phyloP scores from a whole-genome alignment of 2,888 invertebrate species.

The Drosophila macrospina region DNA sequence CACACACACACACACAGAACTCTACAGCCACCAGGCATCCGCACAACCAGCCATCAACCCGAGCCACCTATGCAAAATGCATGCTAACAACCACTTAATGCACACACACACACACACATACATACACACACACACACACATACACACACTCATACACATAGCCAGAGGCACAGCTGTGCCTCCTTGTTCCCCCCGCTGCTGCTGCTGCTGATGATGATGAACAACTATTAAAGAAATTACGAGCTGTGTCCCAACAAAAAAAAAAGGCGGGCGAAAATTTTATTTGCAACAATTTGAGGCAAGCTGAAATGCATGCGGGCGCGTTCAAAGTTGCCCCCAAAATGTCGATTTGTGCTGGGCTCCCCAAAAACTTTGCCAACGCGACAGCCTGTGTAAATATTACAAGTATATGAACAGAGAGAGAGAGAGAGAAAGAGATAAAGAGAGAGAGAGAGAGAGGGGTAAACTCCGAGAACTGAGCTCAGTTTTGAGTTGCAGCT shows the following conservation, averaged over 20 bases:
- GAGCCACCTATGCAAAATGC: conserved; percentile 54
- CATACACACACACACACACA: conserved; percentile 47
- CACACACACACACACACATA: conserved; percentile 48
- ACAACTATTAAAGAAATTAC: conserved; percentile 82
- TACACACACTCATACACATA: conserved; percentile 46
- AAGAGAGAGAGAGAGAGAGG: background rate
- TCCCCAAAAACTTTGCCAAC: conserved; percentile 56
- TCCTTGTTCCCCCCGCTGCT: background rate
- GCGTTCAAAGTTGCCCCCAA: conserved; percentile 71
- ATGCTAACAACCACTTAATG: conserved; percentile 77
- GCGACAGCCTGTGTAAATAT: conserved; percentile 78
- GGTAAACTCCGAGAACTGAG: background rate
- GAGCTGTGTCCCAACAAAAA: conserved; percentile 72
- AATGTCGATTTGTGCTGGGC: conserved; percentile 64
- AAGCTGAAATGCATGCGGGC: conserved; percentile 74
- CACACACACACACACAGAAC: conserved; percentile 11
- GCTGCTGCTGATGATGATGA: conserved; percentile 57
- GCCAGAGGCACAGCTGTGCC: conserved; percentile 20
- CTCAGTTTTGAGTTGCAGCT: conserved; percentile 16
- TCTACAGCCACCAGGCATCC: conserved; percentile 21
- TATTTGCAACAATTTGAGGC: conserved; percentile 78
- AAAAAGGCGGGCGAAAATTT: conserved; percentile 52
- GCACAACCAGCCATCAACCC: conserved; percentile 8
- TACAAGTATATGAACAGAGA: background rate
- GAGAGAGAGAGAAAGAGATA: background rate